Evolutionary conservation across 2,113 vertebrate genomes (phyloP), one percentile per base, ranked within the genome.

Genomic region (Carassius carassius): DNA sequence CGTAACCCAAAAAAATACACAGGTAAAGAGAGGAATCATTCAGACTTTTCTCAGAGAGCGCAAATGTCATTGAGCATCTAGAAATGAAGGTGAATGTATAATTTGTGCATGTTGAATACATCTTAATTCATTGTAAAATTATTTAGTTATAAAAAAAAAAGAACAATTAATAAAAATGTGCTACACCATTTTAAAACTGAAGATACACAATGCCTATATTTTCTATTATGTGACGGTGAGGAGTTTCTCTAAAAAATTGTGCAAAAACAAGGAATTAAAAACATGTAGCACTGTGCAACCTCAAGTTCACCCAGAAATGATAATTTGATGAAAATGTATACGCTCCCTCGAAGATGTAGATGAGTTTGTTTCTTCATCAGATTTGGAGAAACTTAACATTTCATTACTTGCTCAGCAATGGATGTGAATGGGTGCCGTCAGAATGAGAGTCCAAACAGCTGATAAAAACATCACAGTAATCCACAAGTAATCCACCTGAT

Each of bases 71-170:
- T 54, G 11, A 69, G 83, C 72, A 65, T 81, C 35, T 86, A 86
- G 49, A 83, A 88, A 81, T 19, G 41, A 81, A 23, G 11, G 7
- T 32, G 65, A 88, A 84, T 74, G 41, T 63, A 82, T 35, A 67
- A 78, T 83, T 47, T 86, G 78, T 72, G 65, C 77, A 85, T 77
- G 54, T 78, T 29, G 81, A 78, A 73, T 78, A 58, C 75, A 51
- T 78, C 56, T 56, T 21, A 62, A 80, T 85, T 47, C 74, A 82
- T 56, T 49, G 41, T 75, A 29, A 85, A 84, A 76, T 72, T 75
- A 62, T 73, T n/a, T 16, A 17, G 7, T 51, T 72, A 14, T 35
- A 69, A 47, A 67, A 86, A 56, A 72, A 75, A 84, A 63, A 23
- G 21, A 78, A 58, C 58, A 79, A 79, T 44, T 44, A 58, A 84